Evolutionary conservation across 2,888 invertebrate genomes (phyloP).

Genomic region (Lasioglossum calceatum): DNA sequence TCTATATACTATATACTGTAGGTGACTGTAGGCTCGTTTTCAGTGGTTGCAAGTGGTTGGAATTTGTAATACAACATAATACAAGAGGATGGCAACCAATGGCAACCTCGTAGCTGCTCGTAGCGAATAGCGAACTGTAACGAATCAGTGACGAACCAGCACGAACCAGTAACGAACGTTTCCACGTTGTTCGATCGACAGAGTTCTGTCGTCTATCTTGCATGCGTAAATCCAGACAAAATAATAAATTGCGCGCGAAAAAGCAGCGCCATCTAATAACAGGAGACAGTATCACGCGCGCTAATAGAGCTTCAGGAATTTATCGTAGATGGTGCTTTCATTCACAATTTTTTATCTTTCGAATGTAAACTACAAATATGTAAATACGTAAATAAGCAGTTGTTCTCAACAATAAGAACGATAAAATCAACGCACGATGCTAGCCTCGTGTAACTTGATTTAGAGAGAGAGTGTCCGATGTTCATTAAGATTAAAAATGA

Average conservation of each 20-base stretch:
- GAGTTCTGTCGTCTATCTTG: not conserved
- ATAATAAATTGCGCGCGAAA: constrained; percentile 1
- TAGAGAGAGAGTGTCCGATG: no score
- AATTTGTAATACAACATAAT: no score
- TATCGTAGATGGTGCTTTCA: not conserved
- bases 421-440: not conserved
- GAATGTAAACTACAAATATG: not conserved
- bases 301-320: not conserved
- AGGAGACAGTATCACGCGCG: not conserved
- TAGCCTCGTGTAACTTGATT: not conserved
- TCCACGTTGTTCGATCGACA: not conserved
- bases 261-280: not conserved
- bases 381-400: not conserved
- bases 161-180: no score
- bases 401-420: no score
- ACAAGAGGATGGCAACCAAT: not conserved
- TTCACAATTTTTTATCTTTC: not conserved
- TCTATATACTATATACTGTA: no score
- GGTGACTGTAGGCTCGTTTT: not conserved
- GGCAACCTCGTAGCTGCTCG: not conserved
- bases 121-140: not conserved
- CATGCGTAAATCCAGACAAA: not conserved
- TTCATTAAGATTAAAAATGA: not conserved
- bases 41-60: not conserved
- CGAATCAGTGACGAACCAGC: not conserved